Percentiles rank a stretch among this genome's conserved stretches.
Evolutionary conservation across 1,140 invertebrate genomes (phyloP).

Genomic region (Bombus breviceps): DNA sequence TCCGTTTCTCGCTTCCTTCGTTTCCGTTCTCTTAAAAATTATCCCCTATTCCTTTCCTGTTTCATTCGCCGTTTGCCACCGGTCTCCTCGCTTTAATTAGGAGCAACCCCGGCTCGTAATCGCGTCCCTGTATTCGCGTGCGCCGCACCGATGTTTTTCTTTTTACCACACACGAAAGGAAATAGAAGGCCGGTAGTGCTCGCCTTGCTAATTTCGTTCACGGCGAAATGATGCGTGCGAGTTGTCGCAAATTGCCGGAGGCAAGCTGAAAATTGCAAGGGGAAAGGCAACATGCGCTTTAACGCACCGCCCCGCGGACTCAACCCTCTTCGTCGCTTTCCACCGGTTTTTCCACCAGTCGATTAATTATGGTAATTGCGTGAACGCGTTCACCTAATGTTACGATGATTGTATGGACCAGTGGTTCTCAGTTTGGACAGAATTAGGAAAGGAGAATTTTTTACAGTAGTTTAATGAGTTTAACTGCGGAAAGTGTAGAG

Average conservation of each 20-base stretch:
- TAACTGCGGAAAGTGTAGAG: too few relatives aligned
- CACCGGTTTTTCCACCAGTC: neutral
- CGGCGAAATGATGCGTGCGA: constrained; percentile 40
- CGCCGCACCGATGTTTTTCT: constrained; percentile 18
- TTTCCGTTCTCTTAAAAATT: constrained; percentile 38
- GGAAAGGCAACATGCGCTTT: neutral
- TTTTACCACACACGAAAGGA: too few relatives aligned
- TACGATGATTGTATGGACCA: neutral
- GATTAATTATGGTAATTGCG: constrained; percentile 31
- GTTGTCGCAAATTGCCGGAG: constrained; percentile 38
- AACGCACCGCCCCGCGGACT: neutral
- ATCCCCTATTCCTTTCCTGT: neutral
- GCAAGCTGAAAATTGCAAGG: constrained; percentile 30
- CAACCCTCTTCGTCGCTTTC: neutral
- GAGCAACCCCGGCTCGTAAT: constrained; percentile 7
- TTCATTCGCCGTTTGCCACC: neutral
- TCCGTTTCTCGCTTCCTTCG: constrained; percentile 33
- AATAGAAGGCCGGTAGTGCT: too few relatives aligned
- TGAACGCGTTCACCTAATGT: neutral
- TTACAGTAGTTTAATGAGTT: neutral
- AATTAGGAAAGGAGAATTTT: neutral
- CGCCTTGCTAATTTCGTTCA: constrained; percentile 31
- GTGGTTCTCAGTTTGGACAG: neutral
- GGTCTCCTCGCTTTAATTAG: constrained; percentile 30
- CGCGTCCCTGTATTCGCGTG: constrained; percentile 11